Base-by-base conservation (phyloP, 1,140 invertebrate species). In the Macrocentrus cingulum region DNA sequence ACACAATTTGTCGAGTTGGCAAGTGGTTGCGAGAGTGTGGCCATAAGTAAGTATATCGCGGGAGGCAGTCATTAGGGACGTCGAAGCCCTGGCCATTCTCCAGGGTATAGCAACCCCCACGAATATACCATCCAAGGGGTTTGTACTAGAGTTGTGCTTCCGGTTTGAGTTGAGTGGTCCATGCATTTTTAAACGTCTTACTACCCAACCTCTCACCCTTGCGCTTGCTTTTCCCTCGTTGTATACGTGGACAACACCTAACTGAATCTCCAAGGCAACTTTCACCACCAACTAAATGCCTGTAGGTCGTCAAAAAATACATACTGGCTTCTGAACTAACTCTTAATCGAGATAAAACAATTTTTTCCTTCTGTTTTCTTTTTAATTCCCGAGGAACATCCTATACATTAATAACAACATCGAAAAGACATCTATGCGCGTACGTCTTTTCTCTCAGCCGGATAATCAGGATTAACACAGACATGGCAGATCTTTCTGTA, bases 151-250 rank as follows among this genome's bases (percentile, higher is more conserved):
- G 42, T 49, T 60, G 56, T 62, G 68, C 64, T 76, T 71, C 67
- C 69, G 69, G 60, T 70, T 59, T 60, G 56, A 64, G 67, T 63
- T 70, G 69, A 63, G 68, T 69, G 68, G 59, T 56, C 66, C 64
- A 71, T 72, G 67, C 62, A 73, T 73, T 75, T 77, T 70, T 68
- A 69, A 75, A 62, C 56, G 18, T 18, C 36, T 48, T 55, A 49
- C 41, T 60, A 20, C 25, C 46, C 16, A 16, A 5, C 11, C 13
- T 18, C 15, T 34, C 42, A 13, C 15, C 15, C 13, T 39, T 11
- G 36, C 20, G 13, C 44, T 13, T n/a, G 18, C 29, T 4, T 11
- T 44, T 48, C 20, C 48, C 45, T 23, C 13, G 11, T 16, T 23
- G 37, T 29, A 52, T 29, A 32, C 44, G 54, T 23, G 36, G 37